A percentile compares a stretch with the other conserved stretches of the same genome.
Conservation (phyloP, 2,888 invertebrate species). For the Heliconius cydno region DNA sequence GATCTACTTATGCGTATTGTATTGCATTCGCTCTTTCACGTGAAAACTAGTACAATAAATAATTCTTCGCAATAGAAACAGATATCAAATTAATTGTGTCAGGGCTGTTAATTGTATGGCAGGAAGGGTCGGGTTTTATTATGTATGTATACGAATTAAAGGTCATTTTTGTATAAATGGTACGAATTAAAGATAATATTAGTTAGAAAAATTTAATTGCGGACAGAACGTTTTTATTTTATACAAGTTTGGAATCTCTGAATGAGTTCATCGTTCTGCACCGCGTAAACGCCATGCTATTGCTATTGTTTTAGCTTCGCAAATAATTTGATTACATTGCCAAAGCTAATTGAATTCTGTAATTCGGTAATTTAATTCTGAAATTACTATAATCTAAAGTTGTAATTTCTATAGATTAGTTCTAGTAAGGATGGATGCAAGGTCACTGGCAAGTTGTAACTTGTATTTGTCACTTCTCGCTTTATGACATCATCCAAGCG, state of each 20-base stretch:
- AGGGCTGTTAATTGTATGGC: conserved; percentile 5
- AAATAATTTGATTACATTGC: conserved; percentile 53
- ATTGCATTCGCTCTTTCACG: conserved; percentile 52
- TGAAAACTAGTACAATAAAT: conserved; percentile 50
- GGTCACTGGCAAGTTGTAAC: neutral
- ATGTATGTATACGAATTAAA: neutral
- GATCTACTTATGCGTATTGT: conserved; percentile 53
- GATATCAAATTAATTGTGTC: conserved; percentile 29
- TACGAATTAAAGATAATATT: neutral
- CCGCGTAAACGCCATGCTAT: conserved; percentile 53
- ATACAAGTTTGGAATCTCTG: conserved; percentile 5
- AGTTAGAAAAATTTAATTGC: neutral
- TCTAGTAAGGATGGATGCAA: neutral
- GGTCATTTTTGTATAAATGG: neutral
- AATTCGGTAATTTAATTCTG: conserved; percentile 53
- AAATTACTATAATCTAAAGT: conserved; percentile 14
- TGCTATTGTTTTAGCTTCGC: conserved; percentile 58
- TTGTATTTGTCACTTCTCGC: conserved; percentile 1
- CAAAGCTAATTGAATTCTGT: no score
- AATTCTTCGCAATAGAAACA: conserved; percentile 51
- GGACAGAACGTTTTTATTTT: neutral
- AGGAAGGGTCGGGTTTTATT: neutral
- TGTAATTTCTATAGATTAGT: conserved; percentile 15
- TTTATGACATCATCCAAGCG: neutral
- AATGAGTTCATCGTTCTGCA: conserved; percentile 54